Base-by-base conservation (phyloP, 1,140 invertebrate species). In the Chironomus tepperi region DNA sequence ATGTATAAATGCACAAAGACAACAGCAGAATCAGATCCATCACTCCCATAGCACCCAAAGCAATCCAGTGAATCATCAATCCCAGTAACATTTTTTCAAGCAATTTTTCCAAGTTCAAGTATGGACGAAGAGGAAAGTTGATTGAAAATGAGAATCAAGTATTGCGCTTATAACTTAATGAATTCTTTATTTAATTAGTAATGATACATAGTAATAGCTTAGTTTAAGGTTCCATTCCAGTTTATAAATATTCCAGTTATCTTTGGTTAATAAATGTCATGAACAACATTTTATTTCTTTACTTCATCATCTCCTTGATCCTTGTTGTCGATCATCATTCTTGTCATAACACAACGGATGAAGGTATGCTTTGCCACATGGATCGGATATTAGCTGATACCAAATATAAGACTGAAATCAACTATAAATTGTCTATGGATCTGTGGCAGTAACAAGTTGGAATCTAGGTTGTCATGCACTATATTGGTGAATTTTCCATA, bases 1-100 rank as follows among this genome's bases (percentile, higher is more conserved):
- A 93, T 92, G 90, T 93, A 93, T 80, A 89, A 87, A 75, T 93
- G 91, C 75, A 78, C 76, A 74, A 43, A 7, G 16, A 43, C 15
- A 12, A 74, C 73, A 70, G 65, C 16, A 18, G 65, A 70, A 70
- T 9, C 16, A 19, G 19, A 70, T 70, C 65, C 65, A n/a, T 12
- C 12, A n/a, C 12, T 57, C 12, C n/a, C 19, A n/a, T n/a, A n/a
- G n/a, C 65, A 19, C 7, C 65, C 5, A 16, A 10, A 16, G 1
- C 16, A 5, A 70, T 9, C 65, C 18, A 19, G 8, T 70, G n/a
- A 57, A 15, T 57, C 65, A 70, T 70, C 65, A 16, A 8, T 70
- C 18, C 18, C 19, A 16, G 19, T 8, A 70, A 70, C 10, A 18
- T 70, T 19, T n/a, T 9, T 70, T 19, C 15, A 21, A 70, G 18